phyloP scores from a whole-genome alignment of 1,140 invertebrate species.

The Spodoptera litura region DNA sequence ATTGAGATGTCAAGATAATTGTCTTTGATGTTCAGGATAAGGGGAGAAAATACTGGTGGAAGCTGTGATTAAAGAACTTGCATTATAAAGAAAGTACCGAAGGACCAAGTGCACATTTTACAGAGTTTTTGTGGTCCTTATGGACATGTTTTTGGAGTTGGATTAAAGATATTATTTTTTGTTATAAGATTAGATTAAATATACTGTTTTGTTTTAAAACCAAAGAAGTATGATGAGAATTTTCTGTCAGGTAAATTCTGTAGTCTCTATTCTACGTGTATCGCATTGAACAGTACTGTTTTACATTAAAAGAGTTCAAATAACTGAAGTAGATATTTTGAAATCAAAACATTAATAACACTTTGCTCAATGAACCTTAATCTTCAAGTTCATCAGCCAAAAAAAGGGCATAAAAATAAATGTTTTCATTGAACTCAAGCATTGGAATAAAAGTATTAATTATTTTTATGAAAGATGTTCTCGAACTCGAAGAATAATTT shows the following conservation, averaged over 20 bases:
- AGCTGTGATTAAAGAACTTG: conserved; percentile 8
- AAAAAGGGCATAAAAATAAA: neutral
- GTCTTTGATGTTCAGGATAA: conserved; percentile 2
- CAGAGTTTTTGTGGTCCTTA: no score
- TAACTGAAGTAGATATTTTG: no score
- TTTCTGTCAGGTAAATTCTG: no score
- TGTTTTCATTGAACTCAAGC: neutral
- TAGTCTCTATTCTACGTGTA: no score
- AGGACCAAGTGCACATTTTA: neutral
- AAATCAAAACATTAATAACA: no score
- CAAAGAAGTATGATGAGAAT: no score
- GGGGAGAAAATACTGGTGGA: conserved; percentile 10
- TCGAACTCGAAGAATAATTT: conserved; percentile 10
- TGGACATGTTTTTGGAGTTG: neutral
- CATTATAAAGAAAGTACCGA: neutral
- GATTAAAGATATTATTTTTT: neutral
- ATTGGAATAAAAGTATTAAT: conserved; percentile 5
- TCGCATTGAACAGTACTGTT: no score
- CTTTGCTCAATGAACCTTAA: no score
- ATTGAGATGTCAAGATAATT: conserved; percentile 20
- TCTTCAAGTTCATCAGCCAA: no score
- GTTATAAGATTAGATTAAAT: no score
- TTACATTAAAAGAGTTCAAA: no score
- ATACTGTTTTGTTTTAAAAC: no score
- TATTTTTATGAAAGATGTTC: conserved; percentile 17